Base-by-base conservation (phyloP, 2,888 invertebrate species). In the Antheraea assamensis region DNA sequence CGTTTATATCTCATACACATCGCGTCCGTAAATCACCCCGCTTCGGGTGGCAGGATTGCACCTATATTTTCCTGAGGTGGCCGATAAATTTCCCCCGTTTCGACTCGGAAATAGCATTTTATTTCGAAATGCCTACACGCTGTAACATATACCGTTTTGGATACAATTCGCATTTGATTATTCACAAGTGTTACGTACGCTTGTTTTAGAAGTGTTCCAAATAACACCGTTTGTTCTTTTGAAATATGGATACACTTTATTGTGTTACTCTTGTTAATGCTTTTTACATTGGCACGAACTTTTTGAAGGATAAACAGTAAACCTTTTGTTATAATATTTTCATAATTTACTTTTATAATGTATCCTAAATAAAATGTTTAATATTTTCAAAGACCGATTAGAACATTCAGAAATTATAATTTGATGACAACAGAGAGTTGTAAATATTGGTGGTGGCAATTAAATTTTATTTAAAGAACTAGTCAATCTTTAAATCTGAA, bases 71-170 rank as follows among this genome's bases (percentile, higher is more conserved):
- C 85, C 80, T 81, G 87, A 87, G 85, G 85, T 86, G 85, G 83
- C 82, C 89, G 85, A 92, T 92, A 91, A 91, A 92, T 92, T 90
- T 86, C 81, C 81, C 80, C 80, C 82, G 83, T 81, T 82, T 82
- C 87, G 86, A 88, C 85, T 87, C 84, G 86, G 86, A 87, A 89
- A 89, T 89, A 85, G 87, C 88, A 87, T 91, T 91, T 90, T 91
- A 91, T 90, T 89, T 86, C 84, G 83, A 82, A 84, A 82, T 80
- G 81, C 83, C 84, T 85, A 73, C 72, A 61, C 52, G 80, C 77
- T 80, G 77, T 71, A 30, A 71, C 68, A 78, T 80, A 81, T 81
- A 80, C 78, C 79, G 80, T 82, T 81, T 82, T 77, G 76, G 78
- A 80, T 80, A 83, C 81, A 80, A 78, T 79, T 80, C 83, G 80